Evolutionary conservation across 2,888 invertebrate species (phyloP).

Genomic region (Gari tellinella): DNA sequence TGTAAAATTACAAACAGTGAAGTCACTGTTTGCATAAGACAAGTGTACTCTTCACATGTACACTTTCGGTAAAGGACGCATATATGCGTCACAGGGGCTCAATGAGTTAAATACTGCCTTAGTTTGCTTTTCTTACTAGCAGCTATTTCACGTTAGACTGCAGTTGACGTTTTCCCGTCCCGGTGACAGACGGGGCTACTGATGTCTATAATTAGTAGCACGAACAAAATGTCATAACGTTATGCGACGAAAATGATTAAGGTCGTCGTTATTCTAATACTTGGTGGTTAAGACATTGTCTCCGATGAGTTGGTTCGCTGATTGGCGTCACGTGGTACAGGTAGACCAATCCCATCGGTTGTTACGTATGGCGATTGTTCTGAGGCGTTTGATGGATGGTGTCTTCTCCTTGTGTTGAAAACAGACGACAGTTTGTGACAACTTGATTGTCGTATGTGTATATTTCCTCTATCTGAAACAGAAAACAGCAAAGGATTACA

Average conservation of each 20-base stretch:
- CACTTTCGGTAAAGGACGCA: no score
- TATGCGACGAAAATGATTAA: background rate
- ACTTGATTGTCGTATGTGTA: background rate
- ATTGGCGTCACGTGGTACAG: slow-evolving; percentile 26
- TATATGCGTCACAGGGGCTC: no score
- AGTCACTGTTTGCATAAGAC: no score
- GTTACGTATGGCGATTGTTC: slow-evolving; percentile 6
- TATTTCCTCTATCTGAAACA: background rate
- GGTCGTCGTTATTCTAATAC: background rate
- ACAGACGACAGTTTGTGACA: slow-evolving; percentile 2
- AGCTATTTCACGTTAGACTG: no score
- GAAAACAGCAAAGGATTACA: no score
- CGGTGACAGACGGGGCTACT: background rate
- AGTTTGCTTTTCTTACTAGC: no score
- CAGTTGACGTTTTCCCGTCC: no score
- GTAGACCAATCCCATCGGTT: slow-evolving; percentile 27
- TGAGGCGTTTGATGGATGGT: slow-evolving; percentile 33
- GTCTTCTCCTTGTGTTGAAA: slow-evolving; percentile 5
- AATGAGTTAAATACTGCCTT: no score
- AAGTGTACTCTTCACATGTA: no score
- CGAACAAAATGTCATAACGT: slow-evolving; percentile 8
- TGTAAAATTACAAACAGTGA: no score
- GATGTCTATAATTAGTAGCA: slow-evolving; percentile 10
- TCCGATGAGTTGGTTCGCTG: slow-evolving; percentile 18
- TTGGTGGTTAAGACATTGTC: background rate